Percentiles rank a stretch among this genome's conserved stretches.
These are phyloP conservation scores for Mayetiola destructor DNA, from an alignment of 2,888 invertebrate genomes.

Conservation along the genomic window DNA sequence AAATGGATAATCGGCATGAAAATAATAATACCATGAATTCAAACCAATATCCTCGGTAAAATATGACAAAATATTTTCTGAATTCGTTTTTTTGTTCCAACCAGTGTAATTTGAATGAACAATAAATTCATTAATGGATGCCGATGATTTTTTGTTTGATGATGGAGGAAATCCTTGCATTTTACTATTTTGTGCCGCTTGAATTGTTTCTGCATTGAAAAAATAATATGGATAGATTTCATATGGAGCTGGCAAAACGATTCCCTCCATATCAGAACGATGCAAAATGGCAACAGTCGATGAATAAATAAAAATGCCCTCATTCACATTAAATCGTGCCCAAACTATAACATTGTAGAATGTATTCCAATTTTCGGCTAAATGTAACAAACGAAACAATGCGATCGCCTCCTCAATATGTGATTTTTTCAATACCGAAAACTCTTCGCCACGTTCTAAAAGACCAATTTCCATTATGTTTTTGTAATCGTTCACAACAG, in stretches of 20 bases:
- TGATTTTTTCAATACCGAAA: conserved; percentile 32
- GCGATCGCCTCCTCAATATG: conserved; percentile 38
- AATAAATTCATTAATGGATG: neutral
- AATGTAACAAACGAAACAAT: conserved; percentile 43
- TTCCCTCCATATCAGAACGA: conserved; percentile 47
- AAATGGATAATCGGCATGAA: conserved; percentile 52
- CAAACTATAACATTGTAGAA: conserved; percentile 43
- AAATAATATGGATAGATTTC: conserved; percentile 66
- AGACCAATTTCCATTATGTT: conserved; percentile 26
- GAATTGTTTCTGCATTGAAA: conserved; percentile 54
- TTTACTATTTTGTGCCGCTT: conserved; percentile 48
- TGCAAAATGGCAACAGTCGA: conserved; percentile 53
- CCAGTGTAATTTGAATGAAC: conserved; percentile 22
- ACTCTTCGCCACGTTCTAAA: conserved; percentile 38
- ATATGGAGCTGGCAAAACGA: conserved; percentile 55
- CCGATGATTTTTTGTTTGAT: neutral
- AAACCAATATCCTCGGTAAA: conserved; percentile 65
- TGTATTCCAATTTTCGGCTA: conserved; percentile 44
- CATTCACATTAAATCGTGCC: conserved; percentile 55
- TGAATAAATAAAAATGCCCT: conserved; percentile 58
- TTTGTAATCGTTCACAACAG: conserved; percentile 6
- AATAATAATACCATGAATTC: conserved; percentile 54
- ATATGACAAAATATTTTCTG: conserved; percentile 50
- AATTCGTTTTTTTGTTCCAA: conserved; percentile 19
- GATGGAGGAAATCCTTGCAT: conserved; percentile 32